Evolutionary conservation across 2,888 invertebrate species (phyloP), one percentile per base, ranked within the genome.

Genomic region (Caenorhabditis drosophilae): DNA sequence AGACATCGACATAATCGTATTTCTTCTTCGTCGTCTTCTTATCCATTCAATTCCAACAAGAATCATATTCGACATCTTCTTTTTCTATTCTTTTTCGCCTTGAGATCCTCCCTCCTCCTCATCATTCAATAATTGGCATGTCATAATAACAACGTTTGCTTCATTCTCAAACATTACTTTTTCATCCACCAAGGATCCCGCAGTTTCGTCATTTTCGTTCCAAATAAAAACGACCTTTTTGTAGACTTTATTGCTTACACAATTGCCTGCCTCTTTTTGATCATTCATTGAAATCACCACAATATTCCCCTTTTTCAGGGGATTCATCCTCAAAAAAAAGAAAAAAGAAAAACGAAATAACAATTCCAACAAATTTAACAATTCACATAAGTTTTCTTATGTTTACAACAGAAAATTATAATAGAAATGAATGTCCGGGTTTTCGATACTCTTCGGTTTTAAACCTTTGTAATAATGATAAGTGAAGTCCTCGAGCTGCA

Each of bases 371-470:
- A 49, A 23, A 22, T 27, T 16, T 26, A 50, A 50, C 15, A 25
- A 31, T 9, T 23, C 9, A 20, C 15, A 44, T 12, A 23, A 23
- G 23, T 23, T 12, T 25, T n/a, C 44, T 31, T 22, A 9, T 41
- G 7, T 41, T 9, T 9, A 4, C 18, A 16, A 31, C 9, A 7
- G 34, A 47, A 47, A 40, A 50, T 45, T 31, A 56, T 11, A 36
- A 16, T 11, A 55, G 27, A 54, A 62, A 70, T 6, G 70, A 60
- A 25, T 70, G 48, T 31, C 70, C 70, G 9, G 70, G 63, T 22
- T 56, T 52, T 9, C 55, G 31, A 3, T 25, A 20, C 25, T 66
- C 59, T 31, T 62, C 62, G 6, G 40, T 46, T 11, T 56, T 47
- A 27, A 70, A 42, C 11, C 62, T 48, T 23, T 70, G 42, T 23